phyloP scores from a whole-genome alignment of 64 coral and sea anemone species.

The Stichodactyla helianthus region DNA sequence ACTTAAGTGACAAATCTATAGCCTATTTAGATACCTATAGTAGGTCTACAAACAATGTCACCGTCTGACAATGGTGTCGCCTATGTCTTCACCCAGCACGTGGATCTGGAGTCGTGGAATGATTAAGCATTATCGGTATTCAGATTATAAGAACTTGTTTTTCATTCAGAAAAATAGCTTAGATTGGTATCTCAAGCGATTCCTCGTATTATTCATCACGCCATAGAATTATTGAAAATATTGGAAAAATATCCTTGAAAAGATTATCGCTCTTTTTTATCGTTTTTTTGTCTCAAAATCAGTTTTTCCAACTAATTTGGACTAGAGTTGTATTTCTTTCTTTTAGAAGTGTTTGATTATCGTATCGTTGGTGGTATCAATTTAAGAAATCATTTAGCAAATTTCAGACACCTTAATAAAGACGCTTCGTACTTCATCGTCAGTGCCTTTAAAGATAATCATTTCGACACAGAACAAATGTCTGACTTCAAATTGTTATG shows the following conservation, averaged over 20 bases:
- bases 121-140: not conserved
- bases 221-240: too few relatives aligned
- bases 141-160: not conserved
- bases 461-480: not conserved
- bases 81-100: not conserved
- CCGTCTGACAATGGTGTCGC: not conserved
- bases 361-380: too few relatives aligned
- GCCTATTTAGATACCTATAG: not conserved
- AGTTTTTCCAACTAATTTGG: too few relatives aligned
- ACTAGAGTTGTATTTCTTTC: too few relatives aligned
- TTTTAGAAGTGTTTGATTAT: too few relatives aligned
- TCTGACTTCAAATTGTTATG: not conserved
- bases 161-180: too few relatives aligned
- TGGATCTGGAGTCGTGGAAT: not conserved
- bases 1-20: not conserved
- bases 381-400: too few relatives aligned
- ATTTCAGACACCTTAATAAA: not conserved
- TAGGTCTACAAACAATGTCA: not conserved
- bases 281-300: too few relatives aligned
- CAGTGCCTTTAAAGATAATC: not conserved
- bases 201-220: too few relatives aligned
- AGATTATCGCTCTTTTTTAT: too few relatives aligned
- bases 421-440: not conserved
- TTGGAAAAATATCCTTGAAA: too few relatives aligned
- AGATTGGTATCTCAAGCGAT: too few relatives aligned